Conservation (phyloP, 1,140 invertebrate genomes). For the Drosophila willistoni region DNA sequence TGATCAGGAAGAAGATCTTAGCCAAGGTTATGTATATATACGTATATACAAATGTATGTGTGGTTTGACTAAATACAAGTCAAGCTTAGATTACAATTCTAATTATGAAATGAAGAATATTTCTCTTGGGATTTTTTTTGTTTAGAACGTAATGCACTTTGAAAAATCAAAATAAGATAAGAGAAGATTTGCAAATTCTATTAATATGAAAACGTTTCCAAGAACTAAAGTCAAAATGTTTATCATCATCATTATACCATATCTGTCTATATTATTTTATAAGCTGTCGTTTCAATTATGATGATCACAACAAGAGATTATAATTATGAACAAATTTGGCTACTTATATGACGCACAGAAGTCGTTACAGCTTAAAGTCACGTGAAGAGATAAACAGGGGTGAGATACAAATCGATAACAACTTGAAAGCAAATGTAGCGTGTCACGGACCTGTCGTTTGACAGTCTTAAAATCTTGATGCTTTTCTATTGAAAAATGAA, state of each 20-base stretch:
- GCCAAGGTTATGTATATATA: neutral
- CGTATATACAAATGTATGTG: too few relatives aligned
- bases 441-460: too few relatives aligned
- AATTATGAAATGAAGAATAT: too few relatives aligned
- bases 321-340: constrained; percentile 17
- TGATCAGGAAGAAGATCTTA: neutral
- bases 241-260: neutral
- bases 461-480: too few relatives aligned
- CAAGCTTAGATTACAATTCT: too few relatives aligned
- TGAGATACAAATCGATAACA: too few relatives aligned
- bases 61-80: too few relatives aligned
- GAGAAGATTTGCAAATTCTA: neutral
- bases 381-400: neutral
- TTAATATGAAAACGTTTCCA: neutral
- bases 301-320: constrained; percentile 44
- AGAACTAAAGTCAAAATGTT: neutral
- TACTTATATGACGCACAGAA: constrained; percentile 4
- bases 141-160: too few relatives aligned
- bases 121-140: too few relatives aligned
- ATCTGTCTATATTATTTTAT: constrained; percentile 1
- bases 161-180: neutral
- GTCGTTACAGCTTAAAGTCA: neutral
- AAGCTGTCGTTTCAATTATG: constrained; percentile 1
- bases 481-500: too few relatives aligned
- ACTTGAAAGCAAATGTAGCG: too few relatives aligned